Percentiles rank a stretch among this genome's conserved stretches.
These are phyloP conservation scores for Piliocolobus tephrosceles DNA, from an alignment of 2,113 vertebrate species.

Conservation along the genomic window DNA sequence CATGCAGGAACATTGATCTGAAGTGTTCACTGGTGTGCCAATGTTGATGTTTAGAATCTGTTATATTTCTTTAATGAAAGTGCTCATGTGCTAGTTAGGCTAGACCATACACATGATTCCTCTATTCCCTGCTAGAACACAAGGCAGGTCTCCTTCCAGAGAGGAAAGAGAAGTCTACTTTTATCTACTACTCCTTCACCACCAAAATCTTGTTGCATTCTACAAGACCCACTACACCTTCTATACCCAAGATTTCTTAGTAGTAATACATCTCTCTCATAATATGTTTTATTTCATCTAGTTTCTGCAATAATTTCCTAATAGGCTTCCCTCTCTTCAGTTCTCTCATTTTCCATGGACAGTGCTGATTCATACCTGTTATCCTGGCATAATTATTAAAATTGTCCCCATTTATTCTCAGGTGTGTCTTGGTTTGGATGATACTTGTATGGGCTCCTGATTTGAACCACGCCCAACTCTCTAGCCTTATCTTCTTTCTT, in stretches of 20 bases:
- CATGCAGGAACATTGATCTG: conserved; percentile 5
- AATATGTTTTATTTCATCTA: neutral
- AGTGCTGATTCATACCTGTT: neutral
- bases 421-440: neutral
- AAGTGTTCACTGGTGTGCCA: neutral
- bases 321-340: neutral
- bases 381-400: neutral
- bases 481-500: neutral
- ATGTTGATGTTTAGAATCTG: neutral
- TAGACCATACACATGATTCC: neutral
- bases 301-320: neutral
- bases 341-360: neutral
- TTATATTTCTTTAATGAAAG: conserved; percentile 31
- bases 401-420: neutral
- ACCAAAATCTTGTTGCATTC: neutral
- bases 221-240: neutral
- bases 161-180: neutral
- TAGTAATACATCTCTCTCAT: neutral
- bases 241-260: neutral
- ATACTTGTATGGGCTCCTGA: neutral
- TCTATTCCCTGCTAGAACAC: neutral
- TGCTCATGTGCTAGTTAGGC: neutral
- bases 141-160: neutral
- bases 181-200: neutral
- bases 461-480: neutral